These are phyloP conservation scores for Nibea coibor DNA, from an alignment of 2,113 vertebrate genomes.

Conservation along the genomic window DNA sequence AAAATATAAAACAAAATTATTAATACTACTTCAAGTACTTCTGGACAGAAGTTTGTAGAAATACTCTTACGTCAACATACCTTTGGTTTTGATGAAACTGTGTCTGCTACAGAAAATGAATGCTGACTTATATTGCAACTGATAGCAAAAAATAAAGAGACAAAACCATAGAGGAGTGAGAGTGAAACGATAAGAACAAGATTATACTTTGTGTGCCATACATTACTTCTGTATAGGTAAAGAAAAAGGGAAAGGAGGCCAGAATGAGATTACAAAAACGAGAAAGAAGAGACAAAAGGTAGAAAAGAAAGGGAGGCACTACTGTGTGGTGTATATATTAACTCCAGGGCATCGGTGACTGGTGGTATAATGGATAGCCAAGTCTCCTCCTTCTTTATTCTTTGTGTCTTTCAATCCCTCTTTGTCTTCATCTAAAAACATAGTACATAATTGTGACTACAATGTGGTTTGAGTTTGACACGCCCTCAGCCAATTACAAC, in stretches of 20 bases:
- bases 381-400: slow-evolving; percentile 80
- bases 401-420: slow-evolving; percentile 73
- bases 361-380: slow-evolving; percentile 1
- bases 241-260: background rate
- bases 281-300: background rate
- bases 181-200: background rate
- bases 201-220: background rate
- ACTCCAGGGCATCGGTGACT: slow-evolving; percentile 18
- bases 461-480: no score
- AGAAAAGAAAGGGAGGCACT: slow-evolving; percentile 23
- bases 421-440: background rate
- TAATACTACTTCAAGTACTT: background rate
- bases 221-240: background rate
- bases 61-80: slow-evolving; percentile 8
- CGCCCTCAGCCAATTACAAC: no score
- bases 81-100: slow-evolving; percentile 6
- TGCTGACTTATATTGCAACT: background rate
- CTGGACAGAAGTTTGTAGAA: background rate
- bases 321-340: slow-evolving; percentile 34
- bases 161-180: background rate
- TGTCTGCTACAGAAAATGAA: background rate
- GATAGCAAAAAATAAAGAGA: background rate
- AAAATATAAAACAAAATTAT: background rate
- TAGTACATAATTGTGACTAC: no score
- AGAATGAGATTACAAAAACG: background rate